Evolutionary conservation across 2,113 vertebrate genomes (phyloP).

Genomic region (Gnathonemus echidnorhynchus): DNA sequence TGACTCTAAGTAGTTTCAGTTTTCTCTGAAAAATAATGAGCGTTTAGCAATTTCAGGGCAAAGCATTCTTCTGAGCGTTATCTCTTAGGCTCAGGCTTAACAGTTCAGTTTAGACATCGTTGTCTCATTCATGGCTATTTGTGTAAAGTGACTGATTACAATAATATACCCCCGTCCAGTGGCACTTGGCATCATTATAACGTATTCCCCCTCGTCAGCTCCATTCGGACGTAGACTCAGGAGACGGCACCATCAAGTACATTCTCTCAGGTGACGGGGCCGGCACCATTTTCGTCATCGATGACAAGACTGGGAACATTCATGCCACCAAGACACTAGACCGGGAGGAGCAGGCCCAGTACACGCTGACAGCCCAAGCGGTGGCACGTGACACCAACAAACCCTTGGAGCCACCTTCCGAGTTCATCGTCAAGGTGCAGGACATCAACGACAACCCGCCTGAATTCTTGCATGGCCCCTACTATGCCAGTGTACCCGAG

Average conservation of each 20-base stretch:
- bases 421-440: slow-evolving; percentile 98
- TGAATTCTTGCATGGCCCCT: slow-evolving; percentile 88
- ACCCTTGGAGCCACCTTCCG: slow-evolving; percentile 87
- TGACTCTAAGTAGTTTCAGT: background rate
- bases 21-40: background rate
- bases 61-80: background rate
- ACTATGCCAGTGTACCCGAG: slow-evolving; percentile 91
- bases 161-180: background rate
- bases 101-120: background rate
- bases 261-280: slow-evolving; percentile 98
- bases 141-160: background rate
- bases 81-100: background rate
- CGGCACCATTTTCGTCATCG: slow-evolving; percentile 96
- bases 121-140: background rate
- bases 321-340: slow-evolving; percentile 97
- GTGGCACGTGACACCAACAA: slow-evolving; percentile 87
- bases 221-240: slow-evolving; percentile 92
- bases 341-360: slow-evolving; percentile 92
- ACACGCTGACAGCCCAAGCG: slow-evolving; percentile 91
- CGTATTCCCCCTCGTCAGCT: slow-evolving; percentile 64
- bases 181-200: background rate
- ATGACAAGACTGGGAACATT: slow-evolving; percentile 98
- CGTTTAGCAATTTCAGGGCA: background rate
- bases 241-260: slow-evolving; percentile 91
- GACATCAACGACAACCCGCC: slow-evolving; percentile 98